Conservation (phyloP, 2,113 vertebrate genomes). For the Corvus moneduloides region DNA sequence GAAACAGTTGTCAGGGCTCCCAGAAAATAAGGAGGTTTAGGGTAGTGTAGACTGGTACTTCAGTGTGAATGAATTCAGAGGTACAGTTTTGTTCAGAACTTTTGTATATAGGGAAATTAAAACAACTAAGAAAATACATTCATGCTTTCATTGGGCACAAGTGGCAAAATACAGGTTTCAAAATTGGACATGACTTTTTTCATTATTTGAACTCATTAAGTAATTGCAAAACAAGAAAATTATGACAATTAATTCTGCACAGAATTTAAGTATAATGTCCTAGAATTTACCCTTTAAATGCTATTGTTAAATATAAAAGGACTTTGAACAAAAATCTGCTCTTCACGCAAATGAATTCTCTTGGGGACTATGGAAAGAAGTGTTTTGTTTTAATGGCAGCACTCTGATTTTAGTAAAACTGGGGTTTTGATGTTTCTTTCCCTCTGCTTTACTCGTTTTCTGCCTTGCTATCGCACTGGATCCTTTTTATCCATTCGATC, state of each 20-base stretch:
- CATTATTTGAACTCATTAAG: not conserved
- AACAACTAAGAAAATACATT: not conserved
- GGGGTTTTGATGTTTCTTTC: not conserved
- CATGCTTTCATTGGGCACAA: not conserved
- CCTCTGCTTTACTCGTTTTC: not conserved
- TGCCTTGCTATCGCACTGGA: not conserved
- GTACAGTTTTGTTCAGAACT: not conserved
- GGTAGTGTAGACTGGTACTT: not conserved
- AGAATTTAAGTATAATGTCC: not conserved
- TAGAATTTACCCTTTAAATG: not conserved
- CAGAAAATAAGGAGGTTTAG: not conserved
- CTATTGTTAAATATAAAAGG: not conserved
- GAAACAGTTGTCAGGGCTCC: not conserved
- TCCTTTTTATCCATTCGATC: not conserved
- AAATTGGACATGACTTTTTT: not conserved
- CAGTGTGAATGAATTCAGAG: not conserved
- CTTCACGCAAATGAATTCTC: not conserved
- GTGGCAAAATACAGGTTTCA: not conserved
- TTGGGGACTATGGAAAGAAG: not conserved
- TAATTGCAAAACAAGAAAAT: not conserved
- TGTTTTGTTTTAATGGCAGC: not conserved
- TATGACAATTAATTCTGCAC: not conserved
- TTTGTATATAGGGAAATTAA: not conserved
- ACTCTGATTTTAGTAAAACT: not conserved
- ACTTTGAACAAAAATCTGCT: not conserved